Percentiles rank a stretch among this genome's conserved stretches.
phyloP scores from a whole-genome alignment of 2,113 vertebrate genomes.

The Arothron firmamentum region DNA sequence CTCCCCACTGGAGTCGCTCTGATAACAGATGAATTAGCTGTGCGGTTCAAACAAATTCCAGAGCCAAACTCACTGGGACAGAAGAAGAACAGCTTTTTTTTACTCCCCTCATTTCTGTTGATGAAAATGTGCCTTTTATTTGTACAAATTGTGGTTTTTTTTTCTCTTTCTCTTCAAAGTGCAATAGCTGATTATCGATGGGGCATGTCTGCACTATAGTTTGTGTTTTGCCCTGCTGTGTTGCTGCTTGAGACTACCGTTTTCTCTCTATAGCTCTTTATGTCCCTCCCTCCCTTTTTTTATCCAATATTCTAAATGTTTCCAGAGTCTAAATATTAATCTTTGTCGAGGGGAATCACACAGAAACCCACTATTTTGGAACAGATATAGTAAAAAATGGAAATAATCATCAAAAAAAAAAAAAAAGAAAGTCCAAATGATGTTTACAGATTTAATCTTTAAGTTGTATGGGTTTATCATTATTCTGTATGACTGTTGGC shows the following conservation, averaged over 20 bases:
- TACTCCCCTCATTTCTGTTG: slow-evolving; percentile 53
- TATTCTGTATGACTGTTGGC: slow-evolving; percentile 74
- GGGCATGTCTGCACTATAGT: slow-evolving; percentile 68
- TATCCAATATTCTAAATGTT: slow-evolving; percentile 68
- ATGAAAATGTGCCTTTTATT: slow-evolving; percentile 73
- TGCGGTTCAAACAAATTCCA: slow-evolving; percentile 28
- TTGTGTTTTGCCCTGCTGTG: slow-evolving; percentile 72
- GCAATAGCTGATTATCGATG: slow-evolving; percentile 68
- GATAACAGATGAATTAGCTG: slow-evolving; percentile 20
- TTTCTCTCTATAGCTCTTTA: slow-evolving; percentile 49
- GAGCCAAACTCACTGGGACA: slow-evolving; percentile 40
- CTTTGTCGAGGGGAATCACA: slow-evolving; percentile 63
- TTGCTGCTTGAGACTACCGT: slow-evolving; percentile 65
- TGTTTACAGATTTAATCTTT: slow-evolving; percentile 74
- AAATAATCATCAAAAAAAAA: slow-evolving; percentile 61
- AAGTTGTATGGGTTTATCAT: slow-evolving; percentile 73
- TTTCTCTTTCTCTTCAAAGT: slow-evolving; percentile 52
- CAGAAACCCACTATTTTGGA: slow-evolving; percentile 68
- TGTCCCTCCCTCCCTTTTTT: slow-evolving; percentile 36
- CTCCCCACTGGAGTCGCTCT: slow-evolving; percentile 37
- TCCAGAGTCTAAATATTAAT: slow-evolving; percentile 62
- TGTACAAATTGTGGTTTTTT: slow-evolving; percentile 35
- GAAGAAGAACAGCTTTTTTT: slow-evolving; percentile 38
- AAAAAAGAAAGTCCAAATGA: slow-evolving; percentile 71
- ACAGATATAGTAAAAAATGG: slow-evolving; percentile 41